These are phyloP conservation scores for Cerastis leucographa DNA, from an alignment of 2,888 invertebrate genomes.

Conservation along the genomic window DNA sequence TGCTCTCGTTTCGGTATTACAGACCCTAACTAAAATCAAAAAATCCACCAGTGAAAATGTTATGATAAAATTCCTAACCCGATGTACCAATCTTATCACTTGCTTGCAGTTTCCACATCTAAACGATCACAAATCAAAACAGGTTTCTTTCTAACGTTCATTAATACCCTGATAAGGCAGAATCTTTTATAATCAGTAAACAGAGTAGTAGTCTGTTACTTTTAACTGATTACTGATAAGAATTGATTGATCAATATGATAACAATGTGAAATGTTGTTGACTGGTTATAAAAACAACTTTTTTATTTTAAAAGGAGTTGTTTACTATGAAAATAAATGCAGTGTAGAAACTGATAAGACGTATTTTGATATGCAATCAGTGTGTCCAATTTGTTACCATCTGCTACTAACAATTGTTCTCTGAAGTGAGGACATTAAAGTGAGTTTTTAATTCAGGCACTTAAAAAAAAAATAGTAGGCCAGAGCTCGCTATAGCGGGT, in stretches of 20 bases:
- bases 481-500: not conserved
- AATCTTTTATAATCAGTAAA: slow-evolving; percentile 31
- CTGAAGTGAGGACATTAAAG: not conserved
- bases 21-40: not conserved
- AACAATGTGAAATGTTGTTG: not conserved
- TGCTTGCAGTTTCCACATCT: slow-evolving; percentile 7
- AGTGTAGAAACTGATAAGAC: slow-evolving; percentile 3
- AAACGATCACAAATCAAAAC: not conserved
- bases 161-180: not conserved
- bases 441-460: not conserved
- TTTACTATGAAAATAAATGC: slow-evolving; percentile 19
- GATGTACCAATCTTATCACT: slow-evolving; percentile 15
- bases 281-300: slow-evolving; percentile 6
- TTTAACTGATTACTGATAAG: slow-evolving; percentile 29
- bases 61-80: not conserved
- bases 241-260: slow-evolving; percentile 34
- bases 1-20: not conserved
- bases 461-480: not conserved
- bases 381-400: not conserved
- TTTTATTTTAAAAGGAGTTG: slow-evolving; percentile 10
- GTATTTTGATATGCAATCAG: slow-evolving; percentile 17
- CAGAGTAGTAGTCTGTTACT: not conserved
- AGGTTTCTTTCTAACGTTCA: not conserved
- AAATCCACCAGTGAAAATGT: not conserved
- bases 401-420: not conserved